phyloP scores from a whole-genome alignment of 2,888 invertebrate genomes.

The Polydrusus cervinus region DNA sequence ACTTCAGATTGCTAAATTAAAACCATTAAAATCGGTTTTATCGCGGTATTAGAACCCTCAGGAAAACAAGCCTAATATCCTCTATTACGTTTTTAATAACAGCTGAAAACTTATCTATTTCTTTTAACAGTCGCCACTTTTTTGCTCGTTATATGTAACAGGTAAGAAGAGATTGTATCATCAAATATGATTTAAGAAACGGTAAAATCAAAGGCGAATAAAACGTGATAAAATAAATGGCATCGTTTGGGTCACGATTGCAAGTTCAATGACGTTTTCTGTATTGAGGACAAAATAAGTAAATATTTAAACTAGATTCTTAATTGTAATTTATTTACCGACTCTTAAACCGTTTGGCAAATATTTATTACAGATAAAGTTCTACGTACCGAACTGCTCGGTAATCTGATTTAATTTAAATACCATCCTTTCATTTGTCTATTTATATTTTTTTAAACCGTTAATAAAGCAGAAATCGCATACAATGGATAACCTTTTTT shows the following conservation, averaged over 20 bases:
- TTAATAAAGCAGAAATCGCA: too few species aligned
- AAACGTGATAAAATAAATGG: conserved; percentile 37
- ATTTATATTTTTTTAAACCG: too few species aligned
- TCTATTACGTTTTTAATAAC: too few species aligned
- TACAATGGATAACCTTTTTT: too few species aligned
- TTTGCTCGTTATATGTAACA: conserved; percentile 11
- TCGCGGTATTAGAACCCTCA: too few species aligned
- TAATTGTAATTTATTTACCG: conserved; percentile 11
- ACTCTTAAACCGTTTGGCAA: conserved; percentile 6
- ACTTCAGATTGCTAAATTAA: too few species aligned
- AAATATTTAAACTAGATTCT: conserved; percentile 24
- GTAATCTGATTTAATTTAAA: not conserved
- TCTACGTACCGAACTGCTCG: not conserved
- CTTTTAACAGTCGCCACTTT: conserved; percentile 15
- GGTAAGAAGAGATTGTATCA: conserved; percentile 31
- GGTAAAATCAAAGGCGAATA: conserved; percentile 32
- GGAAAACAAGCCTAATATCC: too few species aligned
- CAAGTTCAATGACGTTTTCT: conserved; percentile 47
- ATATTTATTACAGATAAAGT: conserved; percentile 14
- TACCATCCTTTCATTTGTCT: not conserved
- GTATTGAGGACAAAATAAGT: conserved; percentile 41
- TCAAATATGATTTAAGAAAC: conserved; percentile 28
- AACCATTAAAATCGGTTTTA: too few species aligned
- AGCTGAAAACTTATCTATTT: not conserved
- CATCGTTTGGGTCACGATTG: conserved; percentile 43